Conservation (phyloP, 1,140 invertebrate species). For the Heliothis subflexa region DNA sequence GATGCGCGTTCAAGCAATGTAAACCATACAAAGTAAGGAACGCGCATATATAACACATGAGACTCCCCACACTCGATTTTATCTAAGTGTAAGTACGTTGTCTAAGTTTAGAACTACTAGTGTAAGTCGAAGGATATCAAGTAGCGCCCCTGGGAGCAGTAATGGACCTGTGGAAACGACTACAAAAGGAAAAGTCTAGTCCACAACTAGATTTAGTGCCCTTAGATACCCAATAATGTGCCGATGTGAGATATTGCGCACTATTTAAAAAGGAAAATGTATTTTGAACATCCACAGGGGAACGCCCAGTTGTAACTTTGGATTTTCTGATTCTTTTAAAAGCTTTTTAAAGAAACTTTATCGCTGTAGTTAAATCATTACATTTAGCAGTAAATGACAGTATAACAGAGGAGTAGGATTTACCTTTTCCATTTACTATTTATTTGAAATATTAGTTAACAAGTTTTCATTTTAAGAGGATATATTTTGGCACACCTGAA, state of each 20-base stretch:
- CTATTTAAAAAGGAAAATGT: conserved; percentile 36
- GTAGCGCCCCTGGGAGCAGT: conserved; percentile 67
- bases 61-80: conserved; percentile 41
- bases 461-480: no score
- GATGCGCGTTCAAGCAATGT: no score
- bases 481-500: no score
- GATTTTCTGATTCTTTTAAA: not conserved
- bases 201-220: conserved; percentile 71
- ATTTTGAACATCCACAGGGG: conserved; percentile 9
- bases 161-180: conserved; percentile 73
- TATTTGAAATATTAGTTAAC: no score
- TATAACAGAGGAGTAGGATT: no score
- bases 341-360: conserved; percentile 28
- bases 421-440: no score
- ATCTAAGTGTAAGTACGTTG: conserved; percentile 51
- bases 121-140: conserved; percentile 64
- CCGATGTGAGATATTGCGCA: conserved; percentile 44
- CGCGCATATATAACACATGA: not conserved
- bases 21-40: no score
- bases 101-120: conserved; percentile 61
- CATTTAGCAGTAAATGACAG: no score
- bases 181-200: conserved; percentile 68
- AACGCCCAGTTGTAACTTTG: conserved; percentile 4
- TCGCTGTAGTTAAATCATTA: not conserved
- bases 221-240: conserved; percentile 57